phyloP scores from a whole-genome alignment of 1,140 invertebrate species.

The Drosophila parabipectinata region DNA sequence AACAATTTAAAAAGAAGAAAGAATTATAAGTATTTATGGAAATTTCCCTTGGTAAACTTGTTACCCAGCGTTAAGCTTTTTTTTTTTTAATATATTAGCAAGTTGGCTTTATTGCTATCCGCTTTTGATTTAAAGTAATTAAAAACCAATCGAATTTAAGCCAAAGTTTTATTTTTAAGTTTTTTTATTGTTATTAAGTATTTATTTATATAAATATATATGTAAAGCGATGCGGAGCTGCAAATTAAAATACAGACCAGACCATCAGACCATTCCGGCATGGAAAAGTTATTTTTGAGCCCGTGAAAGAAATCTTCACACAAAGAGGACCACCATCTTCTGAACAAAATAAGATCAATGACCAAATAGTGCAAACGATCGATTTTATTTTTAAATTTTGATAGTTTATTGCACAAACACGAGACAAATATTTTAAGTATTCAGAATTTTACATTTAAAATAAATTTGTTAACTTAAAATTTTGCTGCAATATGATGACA shows the following conservation, averaged over 20 bases:
- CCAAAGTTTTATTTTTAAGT: constrained; percentile 5
- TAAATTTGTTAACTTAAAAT: constrained; percentile 3
- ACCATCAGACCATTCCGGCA: constrained; percentile 15
- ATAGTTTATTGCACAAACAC: constrained; percentile 8
- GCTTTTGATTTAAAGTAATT: constrained; percentile 21
- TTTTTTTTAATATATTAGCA: constrained; percentile 16
- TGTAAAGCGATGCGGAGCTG: constrained; percentile 38
- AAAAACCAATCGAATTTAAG: constrained; percentile 7
- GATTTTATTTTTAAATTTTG: constrained; percentile 5
- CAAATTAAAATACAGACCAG: constrained; percentile 36
- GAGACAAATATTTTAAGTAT: constrained; percentile 3
- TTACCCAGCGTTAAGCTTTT: constrained; percentile 16
- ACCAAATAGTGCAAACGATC: constrained; percentile 23
- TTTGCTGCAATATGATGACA: background rate
- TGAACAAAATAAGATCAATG: constrained; percentile 28
- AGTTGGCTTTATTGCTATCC: constrained; percentile 11
- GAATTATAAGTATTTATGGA: constrained; percentile 6
- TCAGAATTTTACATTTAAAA: background rate
- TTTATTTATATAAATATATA: constrained; percentile 19
- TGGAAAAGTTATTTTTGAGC: constrained; percentile 17
- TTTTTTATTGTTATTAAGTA: constrained; percentile 14
- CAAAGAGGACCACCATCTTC: constrained; percentile 14
- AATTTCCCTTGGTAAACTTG: constrained; percentile 11
- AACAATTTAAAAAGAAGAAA: constrained; percentile 25
- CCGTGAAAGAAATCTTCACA: constrained; percentile 19